Conservation (phyloP, 2,888 invertebrate genomes). For the Macaria liturata region DNA sequence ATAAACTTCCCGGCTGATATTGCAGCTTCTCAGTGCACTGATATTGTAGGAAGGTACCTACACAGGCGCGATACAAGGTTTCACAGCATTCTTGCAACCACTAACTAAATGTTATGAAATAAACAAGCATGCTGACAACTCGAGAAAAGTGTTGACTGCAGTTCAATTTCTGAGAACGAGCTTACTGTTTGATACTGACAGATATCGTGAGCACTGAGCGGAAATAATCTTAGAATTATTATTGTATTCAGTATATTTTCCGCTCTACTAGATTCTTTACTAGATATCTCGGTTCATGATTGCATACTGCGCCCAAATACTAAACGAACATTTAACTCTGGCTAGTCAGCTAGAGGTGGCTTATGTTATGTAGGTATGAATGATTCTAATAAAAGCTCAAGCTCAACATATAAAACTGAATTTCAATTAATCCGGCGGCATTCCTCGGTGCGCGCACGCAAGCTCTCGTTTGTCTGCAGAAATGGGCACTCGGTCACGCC, state of each 20-base stretch:
- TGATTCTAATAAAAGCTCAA: constrained; percentile 9
- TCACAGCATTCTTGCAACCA: constrained; percentile 27
- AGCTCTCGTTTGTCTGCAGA: constrained; percentile 36
- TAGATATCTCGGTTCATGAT: no score
- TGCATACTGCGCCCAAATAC: no score
- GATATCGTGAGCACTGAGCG: constrained; percentile 1
- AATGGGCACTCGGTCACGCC: constrained; percentile 48
- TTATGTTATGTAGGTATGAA: not conserved
- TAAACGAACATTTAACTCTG: no score
- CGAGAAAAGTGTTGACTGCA: constrained; percentile 36
- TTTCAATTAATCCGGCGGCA: constrained; percentile 18
- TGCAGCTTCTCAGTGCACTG: constrained; percentile 54
- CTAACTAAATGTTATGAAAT: constrained; percentile 28
- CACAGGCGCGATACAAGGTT: constrained; percentile 43
- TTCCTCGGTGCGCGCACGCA: constrained; percentile 9
- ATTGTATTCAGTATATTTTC: not conserved
- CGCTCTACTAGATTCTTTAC: no score
- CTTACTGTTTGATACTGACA: constrained; percentile 1
- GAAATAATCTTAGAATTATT: constrained; percentile 1
- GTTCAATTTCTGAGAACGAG: constrained; percentile 10
- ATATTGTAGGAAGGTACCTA: constrained; percentile 29
- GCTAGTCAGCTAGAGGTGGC: no score
- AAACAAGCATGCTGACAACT: constrained; percentile 33
- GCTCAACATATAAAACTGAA: constrained; percentile 9
- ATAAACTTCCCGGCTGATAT: constrained; percentile 60